These are phyloP conservation scores for Leontopithecus rosalia DNA, from an alignment of 2,797 vertebrate genomes.

Conservation along the genomic window DNA sequence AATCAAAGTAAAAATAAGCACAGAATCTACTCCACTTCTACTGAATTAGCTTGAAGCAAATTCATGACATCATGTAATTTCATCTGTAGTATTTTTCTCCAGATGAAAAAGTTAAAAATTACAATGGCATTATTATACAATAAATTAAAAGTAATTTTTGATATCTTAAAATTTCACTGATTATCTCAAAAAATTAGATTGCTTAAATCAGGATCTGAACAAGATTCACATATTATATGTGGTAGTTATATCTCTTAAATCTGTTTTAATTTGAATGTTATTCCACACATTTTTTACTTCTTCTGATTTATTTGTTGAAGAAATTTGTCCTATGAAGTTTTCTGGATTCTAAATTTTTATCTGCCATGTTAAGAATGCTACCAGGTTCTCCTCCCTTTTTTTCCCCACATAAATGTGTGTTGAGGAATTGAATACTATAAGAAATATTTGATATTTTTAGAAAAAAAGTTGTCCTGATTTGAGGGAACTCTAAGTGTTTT, in stretches of 20 bases:
- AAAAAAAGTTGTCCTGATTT: not conserved
- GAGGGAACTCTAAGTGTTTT: not conserved
- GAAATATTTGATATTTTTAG: conserved; percentile 15
- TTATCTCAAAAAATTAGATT: not conserved
- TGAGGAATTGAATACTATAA: conserved; percentile 1
- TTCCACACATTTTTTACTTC: too few species aligned
- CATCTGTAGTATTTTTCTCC: not conserved
- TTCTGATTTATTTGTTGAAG: conserved; percentile 21
- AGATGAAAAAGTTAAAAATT: not conserved
- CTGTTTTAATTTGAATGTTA: not conserved
- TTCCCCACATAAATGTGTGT: not conserved
- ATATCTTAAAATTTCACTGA: conserved; percentile 20
- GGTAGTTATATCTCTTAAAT: not conserved
- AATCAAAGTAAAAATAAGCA: conserved; percentile 37
- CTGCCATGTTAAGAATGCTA: not conserved
- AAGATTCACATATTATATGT: not conserved
- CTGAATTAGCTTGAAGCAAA: conserved; percentile 4
- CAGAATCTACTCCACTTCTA: not conserved
- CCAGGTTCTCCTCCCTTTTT: not conserved
- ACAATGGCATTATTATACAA: not conserved
- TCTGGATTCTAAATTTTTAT: not conserved
- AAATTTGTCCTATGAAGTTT: not conserved
- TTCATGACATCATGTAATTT: not conserved
- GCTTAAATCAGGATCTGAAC: not conserved
- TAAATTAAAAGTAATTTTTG: not conserved